phyloP scores from a whole-genome alignment of 2,797 vertebrate species.

The Echeneis naucrates region DNA sequence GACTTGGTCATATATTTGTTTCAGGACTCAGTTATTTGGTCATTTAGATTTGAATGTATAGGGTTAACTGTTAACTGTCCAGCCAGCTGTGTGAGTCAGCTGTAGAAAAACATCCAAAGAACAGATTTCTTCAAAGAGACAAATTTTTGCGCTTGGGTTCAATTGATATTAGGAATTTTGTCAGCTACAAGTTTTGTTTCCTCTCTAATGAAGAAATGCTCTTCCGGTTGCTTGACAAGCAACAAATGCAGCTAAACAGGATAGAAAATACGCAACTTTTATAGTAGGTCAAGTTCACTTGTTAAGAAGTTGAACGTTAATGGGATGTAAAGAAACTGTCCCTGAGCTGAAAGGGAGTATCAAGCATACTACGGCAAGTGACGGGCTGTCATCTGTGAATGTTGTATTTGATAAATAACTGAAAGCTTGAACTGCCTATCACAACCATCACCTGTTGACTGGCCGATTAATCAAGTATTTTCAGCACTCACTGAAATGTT shows the following conservation, averaged over 20 bases:
- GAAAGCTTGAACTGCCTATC: neutral
- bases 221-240: constrained; percentile 56
- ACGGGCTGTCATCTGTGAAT: neutral
- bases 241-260: constrained; percentile 41
- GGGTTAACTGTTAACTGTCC: neutral
- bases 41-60: neutral
- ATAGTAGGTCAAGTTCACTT: constrained; percentile 40
- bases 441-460: constrained; percentile 16
- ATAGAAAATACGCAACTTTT: constrained; percentile 34
- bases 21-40: neutral
- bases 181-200: constrained; percentile 46
- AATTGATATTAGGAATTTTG: constrained; percentile 45
- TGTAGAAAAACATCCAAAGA: neutral
- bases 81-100: neutral
- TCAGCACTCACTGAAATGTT: neutral
- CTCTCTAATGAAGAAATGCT: constrained; percentile 44
- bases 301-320: constrained; percentile 28
- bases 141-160: constrained; percentile 24
- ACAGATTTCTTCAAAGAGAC: constrained; percentile 2
- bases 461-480: neutral
- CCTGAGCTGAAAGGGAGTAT: neutral
- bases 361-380: neutral
- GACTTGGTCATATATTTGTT: neutral
- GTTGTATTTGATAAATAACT: neutral
- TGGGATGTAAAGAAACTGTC: constrained; percentile 6